Conservation (phyloP, 2,888 invertebrate genomes). For the Drosophila robusta region DNA sequence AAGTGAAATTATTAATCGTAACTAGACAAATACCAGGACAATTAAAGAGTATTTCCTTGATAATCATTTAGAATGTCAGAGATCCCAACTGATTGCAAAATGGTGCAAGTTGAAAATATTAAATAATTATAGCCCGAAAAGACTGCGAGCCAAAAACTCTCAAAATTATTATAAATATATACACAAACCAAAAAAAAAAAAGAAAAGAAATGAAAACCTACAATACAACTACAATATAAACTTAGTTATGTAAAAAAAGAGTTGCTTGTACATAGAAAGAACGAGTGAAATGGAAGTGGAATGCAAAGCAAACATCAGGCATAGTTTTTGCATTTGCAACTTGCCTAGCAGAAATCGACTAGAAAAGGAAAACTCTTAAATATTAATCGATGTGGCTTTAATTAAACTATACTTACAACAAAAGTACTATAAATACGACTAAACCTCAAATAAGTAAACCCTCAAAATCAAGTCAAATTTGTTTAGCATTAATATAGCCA, state of each 20-base stretch:
- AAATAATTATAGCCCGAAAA: slow-evolving; percentile 77
- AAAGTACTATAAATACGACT: slow-evolving; percentile 32
- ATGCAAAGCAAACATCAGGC: slow-evolving; percentile 60
- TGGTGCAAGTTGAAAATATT: slow-evolving; percentile 46
- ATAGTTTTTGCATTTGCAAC: slow-evolving; percentile 49
- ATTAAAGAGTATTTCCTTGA: slow-evolving; percentile 66
- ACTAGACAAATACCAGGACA: slow-evolving; percentile 67
- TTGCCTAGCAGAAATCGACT: slow-evolving; percentile 47
- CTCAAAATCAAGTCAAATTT: slow-evolving; percentile 69
- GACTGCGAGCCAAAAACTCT: slow-evolving; percentile 82
- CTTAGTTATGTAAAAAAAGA: slow-evolving; percentile 17
- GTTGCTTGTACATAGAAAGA: slow-evolving; percentile 28
- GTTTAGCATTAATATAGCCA: slow-evolving; percentile 60
- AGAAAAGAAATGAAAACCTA: slow-evolving; percentile 24
- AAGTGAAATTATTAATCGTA: slow-evolving; percentile 43
- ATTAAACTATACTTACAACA: slow-evolving; percentile 53
- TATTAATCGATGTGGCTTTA: slow-evolving; percentile 78
- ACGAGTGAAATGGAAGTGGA: slow-evolving; percentile 5
- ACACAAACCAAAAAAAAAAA: slow-evolving; percentile 36
- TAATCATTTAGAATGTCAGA: slow-evolving; percentile 71
- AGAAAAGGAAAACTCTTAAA: slow-evolving; percentile 46
- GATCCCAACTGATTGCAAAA: slow-evolving; percentile 44
- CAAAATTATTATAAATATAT: slow-evolving; percentile 67
- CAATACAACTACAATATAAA: slow-evolving; percentile 25
- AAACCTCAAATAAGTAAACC: slow-evolving; percentile 52